phyloP scores from a whole-genome alignment of 92 coral and sea anemone genomes.

The Parazoanthus darwini region DNA sequence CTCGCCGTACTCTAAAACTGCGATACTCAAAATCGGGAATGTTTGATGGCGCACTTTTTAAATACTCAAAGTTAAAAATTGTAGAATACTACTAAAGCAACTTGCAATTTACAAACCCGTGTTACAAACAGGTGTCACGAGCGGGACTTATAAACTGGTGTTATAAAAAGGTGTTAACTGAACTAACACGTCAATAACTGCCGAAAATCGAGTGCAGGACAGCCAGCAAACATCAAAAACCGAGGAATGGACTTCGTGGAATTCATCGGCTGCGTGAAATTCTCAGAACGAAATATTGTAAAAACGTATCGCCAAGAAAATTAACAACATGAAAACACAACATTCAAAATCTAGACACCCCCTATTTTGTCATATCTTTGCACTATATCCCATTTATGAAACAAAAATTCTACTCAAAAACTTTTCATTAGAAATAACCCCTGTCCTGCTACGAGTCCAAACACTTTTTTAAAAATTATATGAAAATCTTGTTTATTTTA shows the following conservation, averaged over 20 bases:
- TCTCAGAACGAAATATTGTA: no score
- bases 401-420: background rate
- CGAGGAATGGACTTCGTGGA: no score
- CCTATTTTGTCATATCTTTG: no score
- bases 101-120: no score
- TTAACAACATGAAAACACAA: background rate
- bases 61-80: background rate
- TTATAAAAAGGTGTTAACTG: background rate
- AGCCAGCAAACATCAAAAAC: no score
- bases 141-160: no score
- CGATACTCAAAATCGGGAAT: background rate
- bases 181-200: no score
- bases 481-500: background rate
- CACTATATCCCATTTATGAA: background rate
- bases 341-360: background rate
- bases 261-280: no score
- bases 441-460: background rate
- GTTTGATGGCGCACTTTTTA: background rate
- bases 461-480: no score
- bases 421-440: background rate
- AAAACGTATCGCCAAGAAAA: no score
- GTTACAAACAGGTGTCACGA: background rate
- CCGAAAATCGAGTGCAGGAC: no score
- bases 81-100: background rate
- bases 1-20: no score